Percentiles rank a stretch among this genome's conserved stretches.
Evolutionary conservation across 1,140 invertebrate genomes (phyloP).

Genomic region (fruit fly (Drosophila melanogaster)): Release_6_plus_ISO1_MT NT_037436.4:10571001-10571500

Average conservation of each 20-base stretch:
- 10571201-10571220: conserved; percentile 57
- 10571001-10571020: conserved; percentile 80
- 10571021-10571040: conserved; percentile 82
- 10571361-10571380: conserved; percentile 73
- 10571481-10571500: conserved; percentile 42
- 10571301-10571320: conserved; percentile 9
- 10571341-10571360: conserved; percentile 65
- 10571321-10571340: conserved; percentile 9
- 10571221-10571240: conserved; percentile 75
- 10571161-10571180: conserved; percentile 75
- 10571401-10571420: conserved; percentile 16
- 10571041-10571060: conserved; percentile 84
- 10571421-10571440: conserved; percentile 41
- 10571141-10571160: conserved; percentile 75
- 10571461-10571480: conserved; percentile 38
- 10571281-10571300: conserved; percentile 74
- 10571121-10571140: conserved; percentile 44
- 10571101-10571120: conserved; percentile 57
- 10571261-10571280: conserved; percentile 56
- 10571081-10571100: conserved; percentile 43
- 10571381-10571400: conserved; percentile 63
- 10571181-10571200: conserved; percentile 68
- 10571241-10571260: conserved; percentile 77
- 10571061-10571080: conserved; percentile 72
- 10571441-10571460: conserved; percentile 57